Conservation (phyloP, 2,888 invertebrate species). For the Lochmaea capreae region DNA sequence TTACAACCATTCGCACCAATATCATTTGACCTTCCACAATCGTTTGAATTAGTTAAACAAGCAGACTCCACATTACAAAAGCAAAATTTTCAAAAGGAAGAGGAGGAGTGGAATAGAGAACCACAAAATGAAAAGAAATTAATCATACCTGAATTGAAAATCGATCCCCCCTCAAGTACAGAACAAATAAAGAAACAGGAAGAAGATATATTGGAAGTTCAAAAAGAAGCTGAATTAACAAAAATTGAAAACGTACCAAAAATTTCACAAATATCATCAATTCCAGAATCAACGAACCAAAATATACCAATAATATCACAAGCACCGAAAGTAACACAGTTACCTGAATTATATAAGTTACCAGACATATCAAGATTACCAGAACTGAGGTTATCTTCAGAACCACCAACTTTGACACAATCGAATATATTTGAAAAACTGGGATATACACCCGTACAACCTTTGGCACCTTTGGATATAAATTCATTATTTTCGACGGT, state of each 20-base stretch:
- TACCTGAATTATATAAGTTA: too few relatives aligned
- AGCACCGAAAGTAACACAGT: background rate
- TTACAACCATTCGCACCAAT: constrained; percentile 60
- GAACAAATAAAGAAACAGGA: constrained; percentile 13
- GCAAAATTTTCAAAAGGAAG: background rate
- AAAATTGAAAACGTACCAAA: background rate
- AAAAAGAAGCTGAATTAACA: constrained; percentile 7
- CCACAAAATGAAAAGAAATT: constrained; percentile 10
- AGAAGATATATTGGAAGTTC: background rate
- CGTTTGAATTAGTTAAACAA: constrained; percentile 60
- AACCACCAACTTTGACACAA: constrained; percentile 20
- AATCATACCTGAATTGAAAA: constrained; percentile 21
- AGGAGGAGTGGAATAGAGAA: background rate
- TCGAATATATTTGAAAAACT: constrained; percentile 35
- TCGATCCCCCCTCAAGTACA: constrained; percentile 6
- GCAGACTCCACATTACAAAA: constrained; percentile 43
- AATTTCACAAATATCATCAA: background rate
- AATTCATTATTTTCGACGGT: constrained; percentile 37
- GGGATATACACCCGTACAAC: constrained; percentile 48
- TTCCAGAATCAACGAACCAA: constrained; percentile 5
- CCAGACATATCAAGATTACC: background rate
- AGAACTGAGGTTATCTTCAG: constrained; percentile 11
- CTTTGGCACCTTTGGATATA: constrained; percentile 43
- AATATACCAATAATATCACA: background rate
- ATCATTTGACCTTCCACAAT: constrained; percentile 60